phyloP scores from a whole-genome alignment of 2,888 invertebrate species.

The Mythimna ferrago region DNA sequence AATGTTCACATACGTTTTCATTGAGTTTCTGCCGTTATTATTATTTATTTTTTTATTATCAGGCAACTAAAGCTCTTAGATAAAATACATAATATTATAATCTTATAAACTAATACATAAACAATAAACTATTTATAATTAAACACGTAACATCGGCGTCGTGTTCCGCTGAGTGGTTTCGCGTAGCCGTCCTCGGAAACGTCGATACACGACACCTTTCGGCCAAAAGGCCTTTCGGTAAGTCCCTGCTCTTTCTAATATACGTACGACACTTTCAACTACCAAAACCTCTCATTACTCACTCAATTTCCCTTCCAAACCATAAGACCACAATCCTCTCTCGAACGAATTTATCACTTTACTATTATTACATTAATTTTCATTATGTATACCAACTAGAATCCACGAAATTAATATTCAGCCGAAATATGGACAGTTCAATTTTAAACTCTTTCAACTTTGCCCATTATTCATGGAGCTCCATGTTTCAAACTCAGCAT shows the following conservation, averaged over 20 bases:
- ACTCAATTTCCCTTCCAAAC: conserved; percentile 10
- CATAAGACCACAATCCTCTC: conserved; percentile 10
- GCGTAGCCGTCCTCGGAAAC: too few relatives aligned
- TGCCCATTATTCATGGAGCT: conserved; percentile 80
- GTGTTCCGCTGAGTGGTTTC: too few relatives aligned
- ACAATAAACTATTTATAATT: too few relatives aligned
- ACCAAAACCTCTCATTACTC: conserved; percentile 10
- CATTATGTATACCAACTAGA: conserved; percentile 72
- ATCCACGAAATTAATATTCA: conserved; percentile 82
- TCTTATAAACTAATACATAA: too few relatives aligned
- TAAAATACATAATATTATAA: too few relatives aligned
- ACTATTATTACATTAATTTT: conserved; percentile 68
- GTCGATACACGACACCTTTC: too few relatives aligned
- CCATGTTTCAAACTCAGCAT: conserved; percentile 77
- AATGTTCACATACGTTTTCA: too few relatives aligned
- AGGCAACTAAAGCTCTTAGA: too few relatives aligned
- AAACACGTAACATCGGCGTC: too few relatives aligned
- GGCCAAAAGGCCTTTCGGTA: too few relatives aligned
- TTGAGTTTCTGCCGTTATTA: too few relatives aligned
- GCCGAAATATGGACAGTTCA: conserved; percentile 79
- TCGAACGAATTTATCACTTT: conserved; percentile 47
- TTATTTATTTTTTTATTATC: too few relatives aligned
- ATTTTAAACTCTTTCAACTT: conserved; percentile 87
- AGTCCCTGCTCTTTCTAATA: background rate
- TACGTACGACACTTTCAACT: background rate